Conservation (phyloP, 2,113 vertebrate genomes). For the Charina bottae region DNA sequence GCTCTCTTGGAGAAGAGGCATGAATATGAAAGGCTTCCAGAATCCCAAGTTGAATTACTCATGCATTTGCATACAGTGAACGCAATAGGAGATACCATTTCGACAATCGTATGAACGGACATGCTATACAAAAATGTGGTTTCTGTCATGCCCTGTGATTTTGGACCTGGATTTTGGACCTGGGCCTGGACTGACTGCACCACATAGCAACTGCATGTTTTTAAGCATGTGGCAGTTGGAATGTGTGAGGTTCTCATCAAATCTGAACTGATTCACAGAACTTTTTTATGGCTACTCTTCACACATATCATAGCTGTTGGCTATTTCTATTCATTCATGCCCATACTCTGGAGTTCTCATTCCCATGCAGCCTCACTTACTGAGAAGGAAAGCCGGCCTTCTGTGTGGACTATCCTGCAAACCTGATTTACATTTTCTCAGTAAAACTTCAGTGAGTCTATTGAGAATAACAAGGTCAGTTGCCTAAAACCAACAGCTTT, state of each 20-base stretch:
- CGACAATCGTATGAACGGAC: neutral
- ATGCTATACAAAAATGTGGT: neutral
- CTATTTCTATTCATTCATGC: conserved; percentile 1
- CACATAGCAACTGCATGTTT: too few species aligned
- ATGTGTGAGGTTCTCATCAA: neutral
- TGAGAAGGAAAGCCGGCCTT: conserved; percentile 39
- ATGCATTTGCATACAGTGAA: neutral
- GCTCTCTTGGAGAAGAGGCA: neutral
- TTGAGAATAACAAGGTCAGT: conserved; percentile 69
- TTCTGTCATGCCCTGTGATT: neutral
- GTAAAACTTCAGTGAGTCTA: conserved; percentile 69
- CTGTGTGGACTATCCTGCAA: conserved; percentile 51
- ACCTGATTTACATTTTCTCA: conserved; percentile 65
- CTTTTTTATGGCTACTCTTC: neutral
- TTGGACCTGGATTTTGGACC: neutral
- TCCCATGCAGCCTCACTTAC: conserved; percentile 37
- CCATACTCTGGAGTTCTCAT: neutral
- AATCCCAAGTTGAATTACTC: neutral
- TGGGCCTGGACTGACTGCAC: too few species aligned
- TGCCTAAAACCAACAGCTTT: conserved; percentile 75
- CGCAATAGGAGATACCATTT: neutral
- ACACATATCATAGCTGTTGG: neutral
- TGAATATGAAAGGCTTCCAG: neutral
- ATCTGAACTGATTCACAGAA: neutral
- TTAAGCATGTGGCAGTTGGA: neutral